Conservation (phyloP, 2,113 vertebrate species). For the Columba janthina region DNA sequence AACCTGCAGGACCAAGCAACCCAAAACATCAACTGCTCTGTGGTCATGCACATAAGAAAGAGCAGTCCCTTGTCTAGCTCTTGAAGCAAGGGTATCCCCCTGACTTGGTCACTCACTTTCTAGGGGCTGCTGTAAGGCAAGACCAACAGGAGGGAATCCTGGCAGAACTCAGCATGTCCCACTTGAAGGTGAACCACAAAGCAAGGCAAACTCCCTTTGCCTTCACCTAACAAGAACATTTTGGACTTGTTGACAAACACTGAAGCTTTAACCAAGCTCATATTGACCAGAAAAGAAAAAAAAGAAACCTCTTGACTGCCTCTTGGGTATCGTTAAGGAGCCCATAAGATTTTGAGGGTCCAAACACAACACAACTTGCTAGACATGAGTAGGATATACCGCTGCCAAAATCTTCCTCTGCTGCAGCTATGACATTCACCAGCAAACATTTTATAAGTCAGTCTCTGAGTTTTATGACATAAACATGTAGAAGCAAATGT, state of each 20-base stretch:
- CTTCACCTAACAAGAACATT: not conserved
- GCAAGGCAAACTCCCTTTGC: not conserved
- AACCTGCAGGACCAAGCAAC: not conserved
- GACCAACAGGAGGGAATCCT: not conserved
- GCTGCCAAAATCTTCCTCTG: conserved; percentile 19
- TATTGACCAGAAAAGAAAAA: not conserved
- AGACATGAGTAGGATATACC: not conserved
- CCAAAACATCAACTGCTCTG: accelerated
- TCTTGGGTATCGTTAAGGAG: conserved; percentile 20
- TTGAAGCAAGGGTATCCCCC: accelerated
- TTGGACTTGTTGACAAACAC: not conserved
- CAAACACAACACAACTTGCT: not conserved
- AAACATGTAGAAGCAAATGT: not conserved
- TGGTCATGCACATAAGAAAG: not conserved
- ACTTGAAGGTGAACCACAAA: not conserved
- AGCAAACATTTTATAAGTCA: not conserved
- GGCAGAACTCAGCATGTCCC: not conserved
- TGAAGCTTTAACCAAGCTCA: not conserved
- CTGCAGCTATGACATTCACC: not conserved
- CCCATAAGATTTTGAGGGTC: not conserved
- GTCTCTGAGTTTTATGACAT: not conserved
- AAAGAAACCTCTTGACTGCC: not conserved
- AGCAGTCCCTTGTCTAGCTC: not conserved
- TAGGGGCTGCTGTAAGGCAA: not conserved
- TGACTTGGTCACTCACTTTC: accelerated